phyloP scores from a whole-genome alignment of 2,113 vertebrate genomes.

The Psilopogon haemacephalus region DNA sequence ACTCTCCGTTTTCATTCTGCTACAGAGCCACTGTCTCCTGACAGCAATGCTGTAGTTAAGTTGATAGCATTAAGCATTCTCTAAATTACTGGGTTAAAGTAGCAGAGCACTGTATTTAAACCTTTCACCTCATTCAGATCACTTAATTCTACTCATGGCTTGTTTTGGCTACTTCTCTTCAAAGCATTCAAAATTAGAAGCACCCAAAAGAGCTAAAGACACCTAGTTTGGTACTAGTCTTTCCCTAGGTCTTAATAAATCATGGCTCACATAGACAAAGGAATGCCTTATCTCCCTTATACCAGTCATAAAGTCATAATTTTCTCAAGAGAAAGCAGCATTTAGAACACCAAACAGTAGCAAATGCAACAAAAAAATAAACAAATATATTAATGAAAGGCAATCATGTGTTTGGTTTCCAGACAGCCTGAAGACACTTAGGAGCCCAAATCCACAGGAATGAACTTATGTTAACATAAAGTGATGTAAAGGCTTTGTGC shows the following conservation, averaged over 20 bases:
- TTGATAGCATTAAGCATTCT: background rate
- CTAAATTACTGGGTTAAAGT: background rate
- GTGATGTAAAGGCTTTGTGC: background rate
- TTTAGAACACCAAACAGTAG: background rate
- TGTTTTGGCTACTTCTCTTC: background rate
- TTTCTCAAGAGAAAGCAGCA: background rate
- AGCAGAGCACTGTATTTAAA: background rate
- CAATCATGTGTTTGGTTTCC: background rate
- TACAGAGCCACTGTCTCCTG: background rate
- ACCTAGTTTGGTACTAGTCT: background rate
- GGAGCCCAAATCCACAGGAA: background rate
- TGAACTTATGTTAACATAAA: background rate
- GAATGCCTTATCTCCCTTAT: background rate
- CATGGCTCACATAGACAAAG: background rate
- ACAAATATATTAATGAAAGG: background rate
- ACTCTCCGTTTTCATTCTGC: background rate
- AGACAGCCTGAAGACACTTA: background rate
- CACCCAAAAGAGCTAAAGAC: background rate
- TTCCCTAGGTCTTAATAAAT: background rate
- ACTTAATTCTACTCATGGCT: slow-evolving; percentile 1
- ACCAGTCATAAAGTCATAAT: background rate
- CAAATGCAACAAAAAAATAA: background rate
- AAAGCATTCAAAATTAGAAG: background rate
- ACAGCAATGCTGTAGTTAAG: background rate
- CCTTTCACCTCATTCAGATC: background rate